phyloP scores from a whole-genome alignment of 37 sponge, comb jelly and placozoan species.

The Spongilla lacustris region DNA sequence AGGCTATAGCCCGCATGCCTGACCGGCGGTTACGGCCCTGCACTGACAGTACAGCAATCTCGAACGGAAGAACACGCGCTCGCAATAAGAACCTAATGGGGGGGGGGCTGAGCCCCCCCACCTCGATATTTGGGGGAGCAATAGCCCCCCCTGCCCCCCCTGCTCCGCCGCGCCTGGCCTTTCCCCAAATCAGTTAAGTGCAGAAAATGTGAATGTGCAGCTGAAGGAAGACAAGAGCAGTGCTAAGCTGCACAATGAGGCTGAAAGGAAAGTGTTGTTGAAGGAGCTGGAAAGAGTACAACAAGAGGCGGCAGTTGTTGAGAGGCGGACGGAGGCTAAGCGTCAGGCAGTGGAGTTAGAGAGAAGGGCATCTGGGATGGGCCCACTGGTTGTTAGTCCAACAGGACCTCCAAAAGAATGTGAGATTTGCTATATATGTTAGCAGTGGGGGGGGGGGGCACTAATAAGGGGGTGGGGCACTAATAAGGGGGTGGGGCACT shows the following conservation, averaged over 20 bases:
- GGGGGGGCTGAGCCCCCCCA: no score
- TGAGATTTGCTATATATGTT: not conserved
- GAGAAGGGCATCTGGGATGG: not conserved
- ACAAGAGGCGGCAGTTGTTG: not conserved
- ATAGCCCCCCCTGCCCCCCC: no score
- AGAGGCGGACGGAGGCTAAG: not conserved
- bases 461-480: no score
- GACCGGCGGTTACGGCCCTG: no score
- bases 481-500: no score
- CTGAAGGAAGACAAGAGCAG: not conserved
- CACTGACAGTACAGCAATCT: no score
- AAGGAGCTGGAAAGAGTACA: not conserved
- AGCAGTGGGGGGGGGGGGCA: not conserved
- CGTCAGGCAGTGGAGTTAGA: not conserved
- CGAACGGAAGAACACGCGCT: no score
- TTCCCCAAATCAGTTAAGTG: not conserved
- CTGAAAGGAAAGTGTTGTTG: not conserved
- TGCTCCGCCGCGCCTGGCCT: no score
- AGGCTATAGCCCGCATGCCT: no score
- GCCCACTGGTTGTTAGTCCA: not conserved
- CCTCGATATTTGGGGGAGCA: no score
- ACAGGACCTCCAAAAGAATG: not conserved
- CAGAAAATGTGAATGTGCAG: not conserved
- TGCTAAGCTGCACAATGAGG: not conserved
- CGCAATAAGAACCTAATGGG: no score